Percentiles rank a stretch among this genome's conserved stretches.
phyloP scores from a whole-genome alignment of 2,113 vertebrate species.

The Pyrgilauda ruficollis region DNA sequence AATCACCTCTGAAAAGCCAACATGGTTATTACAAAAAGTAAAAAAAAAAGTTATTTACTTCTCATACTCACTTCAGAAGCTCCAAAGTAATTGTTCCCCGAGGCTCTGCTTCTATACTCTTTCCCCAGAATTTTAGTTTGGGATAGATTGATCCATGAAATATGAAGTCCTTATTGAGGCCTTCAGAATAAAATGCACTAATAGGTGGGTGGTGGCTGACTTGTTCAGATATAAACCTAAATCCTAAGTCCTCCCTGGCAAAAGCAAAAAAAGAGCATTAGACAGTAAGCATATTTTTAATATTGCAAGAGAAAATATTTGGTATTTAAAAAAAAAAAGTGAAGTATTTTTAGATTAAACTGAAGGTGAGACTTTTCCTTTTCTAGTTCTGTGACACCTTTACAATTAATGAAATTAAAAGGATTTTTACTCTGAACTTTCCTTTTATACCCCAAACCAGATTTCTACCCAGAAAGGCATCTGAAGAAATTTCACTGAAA shows the following conservation, averaged over 20 bases:
- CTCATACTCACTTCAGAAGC: conserved; percentile 84
- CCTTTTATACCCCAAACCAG: background rate
- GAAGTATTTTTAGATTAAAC: background rate
- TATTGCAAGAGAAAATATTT: background rate
- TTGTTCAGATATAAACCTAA: conserved; percentile 92
- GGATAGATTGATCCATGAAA: conserved; percentile 97
- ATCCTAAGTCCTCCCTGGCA: conserved; percentile 89
- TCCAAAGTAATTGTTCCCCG: conserved; percentile 94
- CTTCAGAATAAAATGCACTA: conserved; percentile 92
- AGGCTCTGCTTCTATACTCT: conserved; percentile 96
- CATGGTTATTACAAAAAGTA: background rate
- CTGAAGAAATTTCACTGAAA: background rate
- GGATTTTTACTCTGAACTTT: background rate
- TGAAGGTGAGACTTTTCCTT: background rate
- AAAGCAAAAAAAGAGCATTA: background rate
- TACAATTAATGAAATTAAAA: background rate
- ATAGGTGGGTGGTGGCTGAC: conserved; percentile 96
- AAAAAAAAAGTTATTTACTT: background rate
- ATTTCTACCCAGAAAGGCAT: background rate
- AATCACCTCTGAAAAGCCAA: background rate
- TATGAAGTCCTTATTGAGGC: conserved; percentile 87
- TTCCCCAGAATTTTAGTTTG: conserved; percentile 97
- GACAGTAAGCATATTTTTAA: background rate
- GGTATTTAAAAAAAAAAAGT: background rate
- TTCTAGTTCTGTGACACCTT: background rate